These are phyloP conservation scores for Hyla sarda DNA, from an alignment of 2,113 vertebrate species.

Conservation along the genomic window DNA sequence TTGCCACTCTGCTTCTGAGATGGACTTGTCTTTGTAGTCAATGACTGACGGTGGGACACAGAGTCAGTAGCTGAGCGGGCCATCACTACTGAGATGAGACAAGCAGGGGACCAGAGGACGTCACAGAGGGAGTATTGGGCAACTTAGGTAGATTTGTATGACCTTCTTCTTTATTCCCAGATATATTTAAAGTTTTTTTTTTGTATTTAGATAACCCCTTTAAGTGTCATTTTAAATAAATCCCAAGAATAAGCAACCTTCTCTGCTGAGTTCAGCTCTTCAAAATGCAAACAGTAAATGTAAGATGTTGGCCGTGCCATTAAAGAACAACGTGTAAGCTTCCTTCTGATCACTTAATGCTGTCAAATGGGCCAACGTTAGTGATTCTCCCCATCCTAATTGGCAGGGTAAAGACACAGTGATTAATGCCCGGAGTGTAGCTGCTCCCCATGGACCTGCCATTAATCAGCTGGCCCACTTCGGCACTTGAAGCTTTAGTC, in stretches of 20 bases:
- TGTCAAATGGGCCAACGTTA: neutral
- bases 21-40: too few species aligned
- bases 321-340: neutral
- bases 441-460: conserved; percentile 6
- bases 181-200: too few species aligned
- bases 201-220: too few species aligned
- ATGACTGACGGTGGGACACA: too few species aligned
- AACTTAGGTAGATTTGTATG: too few species aligned
- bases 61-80: too few species aligned
- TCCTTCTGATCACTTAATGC: neutral
- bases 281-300: neutral
- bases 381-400: neutral
- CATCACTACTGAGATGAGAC: too few species aligned
- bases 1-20: too few species aligned
- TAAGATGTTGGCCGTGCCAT: neutral
- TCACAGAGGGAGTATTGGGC: too few species aligned
- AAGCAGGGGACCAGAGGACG: too few species aligned
- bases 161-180: too few species aligned
- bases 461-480: conserved; percentile 19
- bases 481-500: neutral
- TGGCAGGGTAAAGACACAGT: neutral
- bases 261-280: neutral
- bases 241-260: neutral
- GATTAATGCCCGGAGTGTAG: neutral
- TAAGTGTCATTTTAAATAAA: neutral